These are phyloP conservation scores for Phaetusa simplex DNA, from an alignment of 2,113 vertebrate species.

Conservation along the genomic window DNA sequence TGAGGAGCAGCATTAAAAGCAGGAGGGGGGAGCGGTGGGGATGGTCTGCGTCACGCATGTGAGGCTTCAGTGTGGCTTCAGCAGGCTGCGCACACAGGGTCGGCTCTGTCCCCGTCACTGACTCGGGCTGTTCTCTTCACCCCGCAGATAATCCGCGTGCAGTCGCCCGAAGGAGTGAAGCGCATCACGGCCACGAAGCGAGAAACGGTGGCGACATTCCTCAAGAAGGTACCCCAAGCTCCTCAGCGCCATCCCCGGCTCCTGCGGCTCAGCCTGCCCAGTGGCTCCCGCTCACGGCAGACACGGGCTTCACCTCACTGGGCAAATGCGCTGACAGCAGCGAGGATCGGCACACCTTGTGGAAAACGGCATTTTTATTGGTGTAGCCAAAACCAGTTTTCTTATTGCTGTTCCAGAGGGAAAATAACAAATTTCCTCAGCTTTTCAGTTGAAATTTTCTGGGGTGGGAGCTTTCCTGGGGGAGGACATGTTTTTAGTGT, in stretches of 20 bases:
- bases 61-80: background rate
- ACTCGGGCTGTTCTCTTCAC: background rate
- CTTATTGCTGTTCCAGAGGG: background rate
- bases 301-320: accelerated
- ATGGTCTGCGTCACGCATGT: accelerated
- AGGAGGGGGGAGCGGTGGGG: background rate
- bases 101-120: background rate
- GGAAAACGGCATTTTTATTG: accelerated
- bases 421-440: background rate
- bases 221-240: constrained; percentile 87
- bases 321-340: background rate
- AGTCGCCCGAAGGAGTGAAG: constrained; percentile 95
- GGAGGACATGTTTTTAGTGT: accelerated
- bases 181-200: constrained; percentile 89
- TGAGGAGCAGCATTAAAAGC: background rate
- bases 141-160: constrained; percentile 89
- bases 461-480: background rate
- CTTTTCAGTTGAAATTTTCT: accelerated
- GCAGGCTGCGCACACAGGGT: background rate
- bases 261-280: background rate
- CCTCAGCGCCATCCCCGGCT: background rate
- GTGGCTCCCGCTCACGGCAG: accelerated
- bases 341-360: accelerated
- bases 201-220: constrained; percentile 88
- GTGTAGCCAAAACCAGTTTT: background rate